Percentiles rank a stretch among this genome's conserved stretches.
Evolutionary conservation across 2,113 vertebrate species (phyloP).

Genomic region (Eidolon helvum): DNA sequence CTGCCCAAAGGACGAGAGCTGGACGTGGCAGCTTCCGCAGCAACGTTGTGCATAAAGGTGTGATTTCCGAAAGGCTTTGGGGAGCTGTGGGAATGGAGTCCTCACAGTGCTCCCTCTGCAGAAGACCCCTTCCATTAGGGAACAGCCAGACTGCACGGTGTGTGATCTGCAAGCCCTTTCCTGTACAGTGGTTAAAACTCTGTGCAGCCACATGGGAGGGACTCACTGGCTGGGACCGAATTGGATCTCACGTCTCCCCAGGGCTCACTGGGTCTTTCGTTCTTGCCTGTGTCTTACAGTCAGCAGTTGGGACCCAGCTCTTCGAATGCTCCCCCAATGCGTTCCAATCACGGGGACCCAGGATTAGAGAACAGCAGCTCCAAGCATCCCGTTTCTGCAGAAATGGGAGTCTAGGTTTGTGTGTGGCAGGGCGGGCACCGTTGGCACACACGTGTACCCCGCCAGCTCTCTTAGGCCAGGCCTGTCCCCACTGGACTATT

Average conservation of each 20-base stretch:
- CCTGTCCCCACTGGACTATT: fast-evolving
- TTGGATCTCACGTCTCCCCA: neutral
- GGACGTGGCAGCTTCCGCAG: fast-evolving
- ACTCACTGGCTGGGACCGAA: neutral
- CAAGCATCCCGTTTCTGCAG: fast-evolving
- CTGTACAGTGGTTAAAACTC: neutral
- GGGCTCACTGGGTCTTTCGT: fast-evolving
- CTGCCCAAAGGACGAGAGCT: neutral
- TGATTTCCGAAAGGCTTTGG: neutral
- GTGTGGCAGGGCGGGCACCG: fast-evolving
- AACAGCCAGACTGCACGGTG: fast-evolving
- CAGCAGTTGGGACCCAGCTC: neutral
- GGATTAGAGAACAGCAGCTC: neutral
- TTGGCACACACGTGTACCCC: fast-evolving
- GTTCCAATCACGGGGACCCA: neutral
- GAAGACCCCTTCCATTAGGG: neutral
- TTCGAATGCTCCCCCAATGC: neutral
- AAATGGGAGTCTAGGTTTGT: neutral
- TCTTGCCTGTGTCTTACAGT: neutral
- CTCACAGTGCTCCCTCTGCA: neutral
- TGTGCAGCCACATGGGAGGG: fast-evolving
- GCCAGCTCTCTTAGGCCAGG: neutral
- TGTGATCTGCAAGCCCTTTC: neutral
- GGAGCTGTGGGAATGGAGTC: neutral
- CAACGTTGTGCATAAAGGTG: fast-evolving